Evolutionary conservation across 2,797 vertebrate genomes (phyloP), one percentile per base, ranked within the genome.

Genomic region (Mormyrus hasselquistii): DNA sequence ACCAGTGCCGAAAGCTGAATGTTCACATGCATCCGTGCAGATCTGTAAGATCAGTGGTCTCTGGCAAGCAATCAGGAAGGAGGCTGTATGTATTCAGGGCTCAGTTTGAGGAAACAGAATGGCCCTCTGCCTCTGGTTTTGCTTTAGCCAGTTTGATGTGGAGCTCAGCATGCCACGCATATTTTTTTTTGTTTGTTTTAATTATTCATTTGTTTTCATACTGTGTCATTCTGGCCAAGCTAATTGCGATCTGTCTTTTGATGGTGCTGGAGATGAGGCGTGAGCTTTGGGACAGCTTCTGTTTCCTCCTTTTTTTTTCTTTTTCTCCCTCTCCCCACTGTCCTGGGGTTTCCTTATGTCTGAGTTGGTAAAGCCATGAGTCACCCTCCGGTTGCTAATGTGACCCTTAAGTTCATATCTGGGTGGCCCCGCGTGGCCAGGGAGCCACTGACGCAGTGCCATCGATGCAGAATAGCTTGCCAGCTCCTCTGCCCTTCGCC

Each of bases 151-250:
- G 65, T 38, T 41, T 19, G 19, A 47, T n/a, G 76, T 47, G 76
- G 38, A 82, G 76, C 76, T 47, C 19, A 47, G 76, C 16, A 41
- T 38, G 16, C 47, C 38, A 19, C 38, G 19, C 29, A 9, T 0
- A 41, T 16, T 19, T 34, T 41, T 47, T 82, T 73, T 22, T 22
- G 19, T 44, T 76, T 44, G 19, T 19, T 82, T 82, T 44, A 82
- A 82, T 84, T 84, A 84, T 84, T 84, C 2, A 84, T 84, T 84
- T 84, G 16, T 84, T 4, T 47, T 84, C 79, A 47, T 84, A 19
- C 82, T 47, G 10, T 84, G 82, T 50, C 44, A 84, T n/a, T n/a
- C 82, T 50, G 19, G 44, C 82, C 44, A 12, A 44, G 47, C 82
- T 22, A 50, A 25, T 25, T n/a, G 76, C 76, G 38, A 8, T 82